phyloP scores from a whole-genome alignment of 2,888 invertebrate species.

The Hyposoter dolosus region DNA sequence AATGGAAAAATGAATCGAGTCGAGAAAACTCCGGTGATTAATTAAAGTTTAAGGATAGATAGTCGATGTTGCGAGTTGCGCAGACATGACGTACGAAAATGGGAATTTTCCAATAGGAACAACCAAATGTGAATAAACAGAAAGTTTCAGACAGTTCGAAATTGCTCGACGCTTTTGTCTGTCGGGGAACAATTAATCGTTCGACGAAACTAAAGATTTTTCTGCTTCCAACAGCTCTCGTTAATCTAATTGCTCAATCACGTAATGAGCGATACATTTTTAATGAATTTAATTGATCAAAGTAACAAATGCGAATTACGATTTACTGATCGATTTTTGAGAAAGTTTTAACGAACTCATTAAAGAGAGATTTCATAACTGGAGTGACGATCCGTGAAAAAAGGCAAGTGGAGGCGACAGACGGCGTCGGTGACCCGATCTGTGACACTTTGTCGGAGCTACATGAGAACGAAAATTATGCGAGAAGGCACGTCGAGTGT shows the following conservation, averaged over 20 bases:
- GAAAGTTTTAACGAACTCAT: constrained; percentile 31
- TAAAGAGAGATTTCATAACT: constrained; percentile 52
- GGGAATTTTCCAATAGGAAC: neutral
- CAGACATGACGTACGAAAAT: neutral
- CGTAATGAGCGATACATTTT: neutral
- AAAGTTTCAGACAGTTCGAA: neutral
- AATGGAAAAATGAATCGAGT: constrained; percentile 60
- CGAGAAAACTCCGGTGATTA: constrained; percentile 48
- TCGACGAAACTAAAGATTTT: neutral
- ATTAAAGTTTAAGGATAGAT: constrained; percentile 41
- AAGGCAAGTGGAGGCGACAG: constrained; percentile 29
- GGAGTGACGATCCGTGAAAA: constrained; percentile 52
- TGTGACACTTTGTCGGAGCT: constrained; percentile 53
- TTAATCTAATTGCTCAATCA: neutral
- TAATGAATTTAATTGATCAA: neutral
- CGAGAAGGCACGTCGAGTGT: constrained; percentile 63
- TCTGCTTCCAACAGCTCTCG: neutral
- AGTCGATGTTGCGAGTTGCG: neutral
- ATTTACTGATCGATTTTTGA: constrained; percentile 35
- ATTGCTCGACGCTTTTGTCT: neutral
- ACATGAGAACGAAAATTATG: constrained; percentile 62
- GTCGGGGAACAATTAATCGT: neutral
- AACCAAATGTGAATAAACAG: neutral
- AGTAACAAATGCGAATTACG: neutral
- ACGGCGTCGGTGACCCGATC: constrained; percentile 38